Evolutionary conservation across 2,888 invertebrate genomes (phyloP), one percentile per base, ranked within the genome.

Genomic region (Oxycera nigricornis): DNA sequence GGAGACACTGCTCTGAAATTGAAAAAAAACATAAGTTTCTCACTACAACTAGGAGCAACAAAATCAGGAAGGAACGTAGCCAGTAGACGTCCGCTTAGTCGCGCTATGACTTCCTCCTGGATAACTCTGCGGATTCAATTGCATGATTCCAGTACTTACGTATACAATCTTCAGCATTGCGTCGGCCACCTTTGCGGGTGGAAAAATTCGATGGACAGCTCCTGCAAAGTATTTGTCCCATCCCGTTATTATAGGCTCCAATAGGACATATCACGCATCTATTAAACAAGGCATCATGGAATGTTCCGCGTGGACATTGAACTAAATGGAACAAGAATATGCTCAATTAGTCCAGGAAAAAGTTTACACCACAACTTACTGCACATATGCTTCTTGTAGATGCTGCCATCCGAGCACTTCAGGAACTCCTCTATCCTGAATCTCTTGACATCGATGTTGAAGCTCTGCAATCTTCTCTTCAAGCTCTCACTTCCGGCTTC

Each of bases 301-400:
- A 90, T 0, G 90, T 90, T 14, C 91, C 91, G 76, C 86, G 83
- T 1, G 91, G 90, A 80, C 91, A 91, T 81, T 88, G 87, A 4
- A 90, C 91, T 89, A 80, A n/a, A n/a, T n/a, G 9, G 82, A 80
- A 68, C 68, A 73, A 73, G 81, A 24, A 55, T 20, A 22, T 22
- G 22, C 7, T 4, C 50, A 81, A n/a, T n/a, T n/a, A n/a, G 3
- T 46, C 46, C 3, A n/a, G 3, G 3, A 46, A 7, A 46, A 14
- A 46, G 14, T 46, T 6, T 35, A n/a, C n/a, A 14, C 2, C n/a
- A 22, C 39, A 17, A 80, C 85, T 82, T 84, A 90, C 90, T 88
- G 81, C 91, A 91, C 78, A 86, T 83, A 55, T 86, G 83, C 78
- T 87, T 87, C 74, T 86, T 86, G 14, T 86, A 81, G 1, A 90